Evolutionary conservation across 2,113 vertebrate genomes (phyloP).

Genomic region (Phrynocephalus versicolor): DNA sequence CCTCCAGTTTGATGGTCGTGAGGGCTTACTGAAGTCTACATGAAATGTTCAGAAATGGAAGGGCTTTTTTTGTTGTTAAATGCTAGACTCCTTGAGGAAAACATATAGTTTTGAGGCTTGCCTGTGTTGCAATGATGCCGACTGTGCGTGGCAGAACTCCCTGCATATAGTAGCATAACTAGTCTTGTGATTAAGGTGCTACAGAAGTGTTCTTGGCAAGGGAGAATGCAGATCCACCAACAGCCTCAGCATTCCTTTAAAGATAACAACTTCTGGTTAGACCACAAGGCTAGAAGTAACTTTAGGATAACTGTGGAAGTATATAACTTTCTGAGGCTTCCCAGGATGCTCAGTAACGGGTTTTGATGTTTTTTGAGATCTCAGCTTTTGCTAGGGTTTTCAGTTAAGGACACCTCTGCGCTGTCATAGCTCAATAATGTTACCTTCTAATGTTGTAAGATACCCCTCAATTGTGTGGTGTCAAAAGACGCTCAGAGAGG

Average conservation of each 20-base stretch:
- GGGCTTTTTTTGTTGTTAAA: not conserved
- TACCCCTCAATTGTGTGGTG: no score
- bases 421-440: no score
- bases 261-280: no score
- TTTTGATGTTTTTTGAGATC: not conserved
- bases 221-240: accelerated
- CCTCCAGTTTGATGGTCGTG: not conserved
- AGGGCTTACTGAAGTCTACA: not conserved
- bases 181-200: not conserved
- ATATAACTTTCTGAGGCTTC: not conserved
- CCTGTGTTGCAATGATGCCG: not conserved
- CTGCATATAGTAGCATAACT: not conserved
- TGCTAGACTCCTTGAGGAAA: not conserved
- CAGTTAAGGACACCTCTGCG: no score
- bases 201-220: not conserved
- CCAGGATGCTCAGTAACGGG: not conserved
- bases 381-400: no score
- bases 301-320: not conserved
- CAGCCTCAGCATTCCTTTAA: not conserved
- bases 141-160: not conserved
- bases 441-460: no score
- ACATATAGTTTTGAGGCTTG: not conserved
- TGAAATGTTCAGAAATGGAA: not conserved
- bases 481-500: no score
- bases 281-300: not conserved